Evolutionary conservation across 2,113 vertebrate genomes (phyloP).

Genomic region (Sinosuthora webbiana): DNA sequence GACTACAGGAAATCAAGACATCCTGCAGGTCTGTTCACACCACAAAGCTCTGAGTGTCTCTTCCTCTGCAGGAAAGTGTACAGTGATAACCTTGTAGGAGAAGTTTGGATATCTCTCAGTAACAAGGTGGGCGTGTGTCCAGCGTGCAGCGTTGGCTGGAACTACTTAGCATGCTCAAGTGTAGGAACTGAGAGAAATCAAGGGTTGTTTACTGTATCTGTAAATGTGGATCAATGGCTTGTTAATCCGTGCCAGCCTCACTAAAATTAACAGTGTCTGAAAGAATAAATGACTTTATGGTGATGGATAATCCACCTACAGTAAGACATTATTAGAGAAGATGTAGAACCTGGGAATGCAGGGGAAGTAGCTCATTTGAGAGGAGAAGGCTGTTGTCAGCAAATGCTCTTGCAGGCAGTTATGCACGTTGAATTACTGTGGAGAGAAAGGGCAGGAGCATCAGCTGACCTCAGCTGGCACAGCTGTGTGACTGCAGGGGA

Average conservation of each 20-base stretch:
- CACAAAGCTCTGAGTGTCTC: neutral
- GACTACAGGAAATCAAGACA: neutral
- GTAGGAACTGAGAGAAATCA: constrained; percentile 4
- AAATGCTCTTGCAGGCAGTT: neutral
- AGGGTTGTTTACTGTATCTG: constrained; percentile 32
- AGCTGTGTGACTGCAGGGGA: neutral
- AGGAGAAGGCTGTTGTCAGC: neutral
- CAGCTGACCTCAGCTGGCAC: neutral
- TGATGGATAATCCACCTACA: constrained; percentile 23
- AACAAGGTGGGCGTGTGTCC: neutral
- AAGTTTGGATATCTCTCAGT: neutral
- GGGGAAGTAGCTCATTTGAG: neutral
- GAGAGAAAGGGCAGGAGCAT: neutral
- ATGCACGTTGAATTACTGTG: neutral
- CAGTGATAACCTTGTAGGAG: neutral
- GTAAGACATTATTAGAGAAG: neutral
- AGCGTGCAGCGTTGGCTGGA: accelerated
- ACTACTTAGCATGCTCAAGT: neutral
- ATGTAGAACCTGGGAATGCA: neutral
- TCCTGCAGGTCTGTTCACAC: neutral
- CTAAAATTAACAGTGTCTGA: constrained; percentile 47
- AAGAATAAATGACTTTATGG: constrained; percentile 27
- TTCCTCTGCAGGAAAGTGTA: neutral
- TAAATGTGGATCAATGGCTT: constrained; percentile 46
- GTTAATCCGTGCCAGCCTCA: constrained; percentile 42